Base-by-base conservation (phyloP, 2,113 vertebrate species). In the Syrrhaptes paradoxus region DNA sequence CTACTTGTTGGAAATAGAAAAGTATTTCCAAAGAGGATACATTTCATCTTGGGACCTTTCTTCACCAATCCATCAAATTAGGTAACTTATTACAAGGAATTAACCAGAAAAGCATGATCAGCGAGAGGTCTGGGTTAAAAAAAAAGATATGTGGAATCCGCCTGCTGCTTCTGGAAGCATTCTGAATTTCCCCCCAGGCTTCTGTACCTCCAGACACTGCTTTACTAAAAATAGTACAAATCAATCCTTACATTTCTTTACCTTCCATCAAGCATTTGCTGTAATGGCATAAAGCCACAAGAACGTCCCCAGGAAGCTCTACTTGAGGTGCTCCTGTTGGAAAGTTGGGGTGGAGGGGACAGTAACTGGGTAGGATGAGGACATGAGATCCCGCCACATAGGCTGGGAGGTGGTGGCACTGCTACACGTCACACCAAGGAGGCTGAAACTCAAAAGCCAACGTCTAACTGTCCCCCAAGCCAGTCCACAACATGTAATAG, bases 11-110 rank as follows among this genome's bases (percentile, higher is more conserved):
- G 85, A 97, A 98, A 97, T n/a, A 97, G 89, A 94, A 83, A 57
- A 73, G 46, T 63, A 87, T 92, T 97, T 98, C 92, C 92, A 91
- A 95, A 80, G 94, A 95, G 89, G 71, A 97, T 86, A 95, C 72
- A 91, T 89, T 93, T 95, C 34, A 82, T 90, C 65, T 80, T 21
- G 4, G 91, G 85, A 52, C 58, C 87, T 87, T 94, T 81, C 85
- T 85, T 89, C 78, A 95, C 41, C 77, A 90, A 95, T 76, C 65
- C 57, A 87, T 87, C 74, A 84, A 75, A 85, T 82, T 78, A 76
- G 29, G 54, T 49, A 83, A 25, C 29, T 89, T 70, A 70, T 81
- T 90, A 89, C 2, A 8, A 89, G 52, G 84, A 83, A 95, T 85
- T 78, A 93, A 92, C 41, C 63, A 95, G 54, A 86, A 89, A 95